Conservation (phyloP, 2,888 invertebrate genomes). For the Apodemia mormo region DNA sequence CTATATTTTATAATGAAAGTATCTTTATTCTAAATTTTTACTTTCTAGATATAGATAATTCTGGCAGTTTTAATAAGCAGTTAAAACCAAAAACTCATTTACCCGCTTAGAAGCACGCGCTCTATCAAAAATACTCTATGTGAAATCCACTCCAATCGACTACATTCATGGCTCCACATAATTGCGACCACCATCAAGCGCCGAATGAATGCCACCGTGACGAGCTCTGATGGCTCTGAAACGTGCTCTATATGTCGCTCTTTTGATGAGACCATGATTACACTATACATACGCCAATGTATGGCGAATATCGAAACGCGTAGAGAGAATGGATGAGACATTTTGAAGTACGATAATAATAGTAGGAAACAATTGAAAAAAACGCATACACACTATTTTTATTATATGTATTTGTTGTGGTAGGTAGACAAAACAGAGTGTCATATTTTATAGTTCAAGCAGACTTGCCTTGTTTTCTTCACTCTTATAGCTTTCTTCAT, state of each 20-base stretch:
- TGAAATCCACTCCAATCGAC: conserved; percentile 20
- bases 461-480: too few relatives aligned
- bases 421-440: too few relatives aligned
- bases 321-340: conserved; percentile 28
- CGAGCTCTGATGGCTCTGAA: conserved; percentile 63
- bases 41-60: too few relatives aligned
- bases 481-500: too few relatives aligned
- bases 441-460: too few relatives aligned
- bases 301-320: conserved; percentile 31
- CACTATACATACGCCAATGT: conserved; percentile 56
- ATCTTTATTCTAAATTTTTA: too few relatives aligned
- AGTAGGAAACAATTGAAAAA: not conserved
- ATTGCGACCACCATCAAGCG: conserved; percentile 67
- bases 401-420: too few relatives aligned
- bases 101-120: not conserved
- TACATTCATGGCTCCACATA: conserved; percentile 46
- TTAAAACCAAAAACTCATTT: too few relatives aligned
- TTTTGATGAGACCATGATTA: conserved; percentile 77
- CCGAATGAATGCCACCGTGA: conserved; percentile 60
- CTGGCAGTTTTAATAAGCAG: too few relatives aligned
- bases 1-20: too few relatives aligned
- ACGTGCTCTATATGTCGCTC: conserved; percentile 55
- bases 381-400: not conserved
- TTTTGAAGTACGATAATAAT: not conserved
- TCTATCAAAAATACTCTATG: not conserved